A percentile compares a stretch with the other conserved stretches of the same genome.
phyloP scores from a whole-genome alignment of 30 jellyfish, hydroid and myxozoan species.

The Hydractinia echinata region DNA sequence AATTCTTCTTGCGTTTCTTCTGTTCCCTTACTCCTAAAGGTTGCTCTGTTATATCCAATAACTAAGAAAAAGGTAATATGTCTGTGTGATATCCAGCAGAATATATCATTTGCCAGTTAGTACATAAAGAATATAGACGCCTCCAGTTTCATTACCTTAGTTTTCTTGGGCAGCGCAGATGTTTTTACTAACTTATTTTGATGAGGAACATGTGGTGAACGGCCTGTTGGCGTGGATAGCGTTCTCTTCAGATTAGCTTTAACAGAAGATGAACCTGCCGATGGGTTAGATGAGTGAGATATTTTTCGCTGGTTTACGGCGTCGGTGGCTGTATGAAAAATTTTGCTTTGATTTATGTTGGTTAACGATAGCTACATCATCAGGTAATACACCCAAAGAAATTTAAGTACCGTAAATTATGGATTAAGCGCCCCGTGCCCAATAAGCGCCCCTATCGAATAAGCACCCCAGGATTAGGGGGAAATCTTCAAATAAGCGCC shows the following conservation, averaged over 20 bases:
- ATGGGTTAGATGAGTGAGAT: slow-evolving; percentile 15
- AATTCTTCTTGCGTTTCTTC: slow-evolving; percentile 66
- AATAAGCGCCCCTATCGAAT: too few relatives aligned
- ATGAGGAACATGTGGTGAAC: slow-evolving; percentile 35
- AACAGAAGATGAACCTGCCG: slow-evolving; percentile 3
- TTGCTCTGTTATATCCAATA: slow-evolving; percentile 86
- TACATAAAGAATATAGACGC: too few relatives aligned
- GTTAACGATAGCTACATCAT: too few relatives aligned
- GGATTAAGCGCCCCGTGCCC: too few relatives aligned
- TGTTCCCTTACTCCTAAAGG: slow-evolving; percentile 93
- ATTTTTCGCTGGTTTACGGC: slow-evolving; percentile 57
- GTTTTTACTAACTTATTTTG: slow-evolving; percentile 44
- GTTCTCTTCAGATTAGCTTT: slow-evolving; percentile 29
- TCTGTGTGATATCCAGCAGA: neutral
- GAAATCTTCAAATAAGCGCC: too few relatives aligned
- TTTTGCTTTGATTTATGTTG: too few relatives aligned
- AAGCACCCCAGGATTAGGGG: too few relatives aligned
- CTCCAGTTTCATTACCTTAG: slow-evolving; percentile 51
- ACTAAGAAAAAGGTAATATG: slow-evolving; percentile 27
- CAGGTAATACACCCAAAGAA: too few relatives aligned
- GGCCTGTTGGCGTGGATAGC: slow-evolving; percentile 15
- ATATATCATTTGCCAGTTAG: neutral
- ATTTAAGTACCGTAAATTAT: too few relatives aligned
- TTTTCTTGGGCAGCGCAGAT: slow-evolving; percentile 63
- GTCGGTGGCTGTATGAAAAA: slow-evolving; percentile 62